Evolutionary conservation across 2,113 vertebrate species (phyloP).

Genomic region (Camelus bactrianus): DNA sequence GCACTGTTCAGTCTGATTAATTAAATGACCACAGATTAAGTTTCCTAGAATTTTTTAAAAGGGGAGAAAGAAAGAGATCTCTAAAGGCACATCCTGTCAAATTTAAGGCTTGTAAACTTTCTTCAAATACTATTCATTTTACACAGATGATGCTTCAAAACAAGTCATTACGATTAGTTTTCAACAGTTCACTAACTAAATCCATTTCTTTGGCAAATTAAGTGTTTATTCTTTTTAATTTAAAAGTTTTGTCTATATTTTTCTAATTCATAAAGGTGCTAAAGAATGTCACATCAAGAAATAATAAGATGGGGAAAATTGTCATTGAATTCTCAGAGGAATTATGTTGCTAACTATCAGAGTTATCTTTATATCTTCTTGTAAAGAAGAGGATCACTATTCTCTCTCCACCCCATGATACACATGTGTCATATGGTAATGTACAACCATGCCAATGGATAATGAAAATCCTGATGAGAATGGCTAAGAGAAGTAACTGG

Average conservation of each 20-base stretch:
- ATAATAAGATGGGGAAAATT: background rate
- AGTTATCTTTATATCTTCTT: background rate
- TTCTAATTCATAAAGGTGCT: background rate
- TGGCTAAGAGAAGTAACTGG: background rate
- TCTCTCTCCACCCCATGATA: background rate
- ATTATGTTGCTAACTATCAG: background rate
- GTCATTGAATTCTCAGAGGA: background rate
- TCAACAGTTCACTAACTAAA: background rate
- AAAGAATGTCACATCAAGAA: background rate
- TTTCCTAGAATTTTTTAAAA: slow-evolving; percentile 71
- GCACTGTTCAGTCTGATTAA: slow-evolving; percentile 80
- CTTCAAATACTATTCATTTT: background rate
- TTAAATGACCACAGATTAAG: slow-evolving; percentile 79
- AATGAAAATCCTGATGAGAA: background rate
- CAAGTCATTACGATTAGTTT: background rate
- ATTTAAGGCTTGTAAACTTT: slow-evolving; percentile 70
- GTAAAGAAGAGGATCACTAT: background rate
- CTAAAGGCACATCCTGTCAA: slow-evolving; percentile 66
- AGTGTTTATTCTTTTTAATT: background rate
- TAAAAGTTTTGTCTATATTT: background rate
- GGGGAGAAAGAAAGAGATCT: slow-evolving; percentile 73
- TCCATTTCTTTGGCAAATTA: slow-evolving; percentile 1
- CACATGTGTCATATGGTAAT: background rate
- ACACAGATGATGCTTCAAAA: slow-evolving; percentile 15
- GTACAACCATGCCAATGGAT: background rate